Percentiles rank a stretch among this genome's conserved stretches.
These are phyloP conservation scores for Calameuta pallipes DNA, from an alignment of 2,888 invertebrate species.

Conservation along the genomic window DNA sequence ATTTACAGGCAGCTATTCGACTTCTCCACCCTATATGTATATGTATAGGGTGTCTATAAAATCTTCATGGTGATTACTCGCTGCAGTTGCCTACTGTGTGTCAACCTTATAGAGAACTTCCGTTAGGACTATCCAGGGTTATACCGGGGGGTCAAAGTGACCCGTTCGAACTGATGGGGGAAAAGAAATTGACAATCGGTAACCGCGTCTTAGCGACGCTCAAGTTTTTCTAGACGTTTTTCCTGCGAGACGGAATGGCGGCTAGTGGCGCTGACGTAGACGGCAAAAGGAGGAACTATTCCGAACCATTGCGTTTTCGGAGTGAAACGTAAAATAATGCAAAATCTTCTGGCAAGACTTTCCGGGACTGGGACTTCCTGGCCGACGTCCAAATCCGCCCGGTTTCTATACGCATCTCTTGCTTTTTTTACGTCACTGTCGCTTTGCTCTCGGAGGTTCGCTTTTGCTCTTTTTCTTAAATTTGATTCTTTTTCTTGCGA, in stretches of 20 bases:
- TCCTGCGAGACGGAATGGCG: too few relatives aligned
- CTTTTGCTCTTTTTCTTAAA: slow-evolving; percentile 8
- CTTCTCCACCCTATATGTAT: neutral
- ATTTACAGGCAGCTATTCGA: neutral
- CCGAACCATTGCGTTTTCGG: slow-evolving; percentile 29
- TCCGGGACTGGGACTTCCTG: slow-evolving; percentile 11
- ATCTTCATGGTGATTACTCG: neutral
- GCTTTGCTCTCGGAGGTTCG: neutral
- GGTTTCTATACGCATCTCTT: slow-evolving; percentile 24
- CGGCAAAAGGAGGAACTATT: neutral
- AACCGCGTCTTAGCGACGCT: neutral
- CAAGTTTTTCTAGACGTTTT: neutral
- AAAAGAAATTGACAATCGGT: too few relatives aligned
- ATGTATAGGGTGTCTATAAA: neutral
- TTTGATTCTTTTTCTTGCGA: slow-evolving; percentile 14
- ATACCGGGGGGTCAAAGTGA: too few relatives aligned
- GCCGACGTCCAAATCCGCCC: slow-evolving; percentile 31
- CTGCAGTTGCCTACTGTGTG: neutral
- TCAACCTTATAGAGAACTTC: neutral
- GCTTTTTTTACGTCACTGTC: neutral
- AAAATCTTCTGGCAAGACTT: slow-evolving; percentile 34
- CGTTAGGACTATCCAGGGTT: neutral
- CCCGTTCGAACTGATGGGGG: too few relatives aligned
- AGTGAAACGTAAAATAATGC: slow-evolving; percentile 33
- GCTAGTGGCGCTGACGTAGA: neutral